A percentile compares a stretch with the other conserved stretches of the same genome.
Evolutionary conservation across 2,888 invertebrate genomes (phyloP).

Genomic region (Ligdia adustata): DNA sequence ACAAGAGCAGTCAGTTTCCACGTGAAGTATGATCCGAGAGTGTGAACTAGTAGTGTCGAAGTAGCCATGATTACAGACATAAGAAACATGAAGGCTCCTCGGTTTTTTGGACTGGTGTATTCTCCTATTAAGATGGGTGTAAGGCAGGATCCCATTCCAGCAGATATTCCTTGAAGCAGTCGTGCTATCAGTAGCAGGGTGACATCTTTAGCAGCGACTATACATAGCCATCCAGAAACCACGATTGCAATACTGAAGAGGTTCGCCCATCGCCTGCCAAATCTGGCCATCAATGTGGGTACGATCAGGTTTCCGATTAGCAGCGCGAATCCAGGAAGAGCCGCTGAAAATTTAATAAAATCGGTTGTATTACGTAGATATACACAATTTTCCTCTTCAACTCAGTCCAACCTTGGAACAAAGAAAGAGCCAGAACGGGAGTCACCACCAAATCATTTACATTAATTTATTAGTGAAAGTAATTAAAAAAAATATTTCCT

Average conservation of each 20-base stretch:
- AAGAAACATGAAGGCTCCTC: conserved; percentile 84
- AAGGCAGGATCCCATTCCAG: conserved; percentile 76
- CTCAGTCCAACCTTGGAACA: no score
- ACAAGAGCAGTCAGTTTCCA: conserved; percentile 83
- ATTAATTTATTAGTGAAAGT: no score
- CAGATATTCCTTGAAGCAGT: conserved; percentile 67
- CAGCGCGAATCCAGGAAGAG: conserved; percentile 47
- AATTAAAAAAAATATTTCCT: no score
- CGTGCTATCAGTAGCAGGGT: conserved; percentile 57
- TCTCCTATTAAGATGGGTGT: conserved; percentile 81
- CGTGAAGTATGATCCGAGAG: conserved; percentile 82
- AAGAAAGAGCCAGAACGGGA: no score
- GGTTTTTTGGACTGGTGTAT: conserved; percentile 82
- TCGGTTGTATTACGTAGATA: no score
- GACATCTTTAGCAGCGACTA: conserved; percentile 64
- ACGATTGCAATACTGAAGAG: conserved; percentile 70
- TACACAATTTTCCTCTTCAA: no score
- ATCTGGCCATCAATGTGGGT: conserved; percentile 69
- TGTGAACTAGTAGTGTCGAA: conserved; percentile 85
- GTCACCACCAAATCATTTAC: no score
- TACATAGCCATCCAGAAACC: conserved; percentile 75
- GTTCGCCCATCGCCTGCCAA: conserved; percentile 77
- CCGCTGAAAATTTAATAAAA: conserved; percentile 41
- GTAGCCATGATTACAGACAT: conserved; percentile 83
- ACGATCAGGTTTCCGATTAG: conserved; percentile 51